These are phyloP conservation scores for Drosophila kikkawai DNA, from an alignment of 1,140 invertebrate species.

Conservation along the genomic window DNA sequence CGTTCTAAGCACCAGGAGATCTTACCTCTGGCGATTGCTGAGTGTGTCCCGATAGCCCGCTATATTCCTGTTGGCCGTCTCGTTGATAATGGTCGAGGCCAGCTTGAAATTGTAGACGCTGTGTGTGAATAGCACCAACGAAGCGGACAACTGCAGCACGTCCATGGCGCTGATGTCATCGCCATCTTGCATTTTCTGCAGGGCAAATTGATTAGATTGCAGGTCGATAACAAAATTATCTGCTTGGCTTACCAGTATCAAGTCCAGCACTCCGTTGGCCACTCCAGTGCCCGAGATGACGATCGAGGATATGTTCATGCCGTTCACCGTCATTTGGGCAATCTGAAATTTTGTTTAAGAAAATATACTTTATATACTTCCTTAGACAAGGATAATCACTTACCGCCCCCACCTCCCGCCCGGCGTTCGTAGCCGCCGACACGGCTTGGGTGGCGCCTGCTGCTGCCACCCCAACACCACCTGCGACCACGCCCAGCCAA, in stretches of 20 bases:
- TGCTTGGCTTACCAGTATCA: constrained; percentile 53
- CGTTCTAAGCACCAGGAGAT: neutral
- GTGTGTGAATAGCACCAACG: constrained; percentile 65
- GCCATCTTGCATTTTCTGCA: constrained; percentile 63
- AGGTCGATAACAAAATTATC: neutral
- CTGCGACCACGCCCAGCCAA: constrained; percentile 64
- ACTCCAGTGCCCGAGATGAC: constrained; percentile 64
- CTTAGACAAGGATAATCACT: constrained; percentile 7
- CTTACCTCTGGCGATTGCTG: constrained; percentile 64
- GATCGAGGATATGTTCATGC: constrained; percentile 71
- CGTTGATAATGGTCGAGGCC: constrained; percentile 71
- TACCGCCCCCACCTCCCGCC: constrained; percentile 65
- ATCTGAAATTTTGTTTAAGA: constrained; percentile 35
- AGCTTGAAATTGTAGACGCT: constrained; percentile 70
- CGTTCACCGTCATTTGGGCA: constrained; percentile 61
- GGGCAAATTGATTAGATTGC: neutral
- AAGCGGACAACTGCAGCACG: constrained; percentile 64
- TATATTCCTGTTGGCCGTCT: constrained; percentile 47
- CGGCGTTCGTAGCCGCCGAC: constrained; percentile 54
- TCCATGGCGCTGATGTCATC: constrained; percentile 68
- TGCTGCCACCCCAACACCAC: constrained; percentile 63
- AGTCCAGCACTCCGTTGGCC: constrained; percentile 56
- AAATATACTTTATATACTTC: rapidly evolving
- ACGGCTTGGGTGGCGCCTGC: constrained; percentile 68
- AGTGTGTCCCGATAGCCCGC: constrained; percentile 52